Base-by-base conservation (phyloP, 2,113 vertebrate species). In the Dissostichus mawsoni region DNA sequence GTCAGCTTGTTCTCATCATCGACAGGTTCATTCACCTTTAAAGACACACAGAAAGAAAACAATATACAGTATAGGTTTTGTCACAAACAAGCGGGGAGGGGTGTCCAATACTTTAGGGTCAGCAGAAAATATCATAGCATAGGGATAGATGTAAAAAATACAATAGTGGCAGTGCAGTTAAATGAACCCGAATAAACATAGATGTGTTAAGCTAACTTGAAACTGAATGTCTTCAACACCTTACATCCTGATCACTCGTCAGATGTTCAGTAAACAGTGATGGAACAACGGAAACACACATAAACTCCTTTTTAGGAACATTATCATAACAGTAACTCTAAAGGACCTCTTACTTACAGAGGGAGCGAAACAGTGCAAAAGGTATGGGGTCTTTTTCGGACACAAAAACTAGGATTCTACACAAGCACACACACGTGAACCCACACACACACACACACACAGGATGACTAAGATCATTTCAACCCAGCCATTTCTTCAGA, bases 1-100 rank as follows among this genome's bases (percentile, higher is more conserved):
- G 52, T 92, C 52, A 95, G 87, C 80, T 93, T 94, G 91, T 91
- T 94, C 59, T 93, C 94, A 8, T 95, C 93, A 17, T 92, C 87
- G 66, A 0, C 82, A 8, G 78, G 52, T 25, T 1, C 36, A 18
- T 17, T 76, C 12, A 76, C 83, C 94, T 94, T 83, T 12, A 55
- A 52, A 74, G 76, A 82, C 29, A 89, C 45, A 82, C 23, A 76
- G 10, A 62, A 57, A 67, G 36, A 57, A 63, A 65, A 69, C 13
- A 74, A 68, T 10, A 33, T 13, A 64, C 48, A 57, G 16, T 13
- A 45, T 12, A 74, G 36, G 9, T 16, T 55, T 36, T 18, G 17
- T 33, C 10, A 36, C 8, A 45, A 12, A n/a, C 8, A 71, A 4
- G 9, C 4, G n/a, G 3, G n/a, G 44, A 25, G 18, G 3, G 14